These are phyloP conservation scores for Chromobotia macracanthus DNA, from an alignment of 2,797 vertebrate genomes.

Conservation along the genomic window DNA sequence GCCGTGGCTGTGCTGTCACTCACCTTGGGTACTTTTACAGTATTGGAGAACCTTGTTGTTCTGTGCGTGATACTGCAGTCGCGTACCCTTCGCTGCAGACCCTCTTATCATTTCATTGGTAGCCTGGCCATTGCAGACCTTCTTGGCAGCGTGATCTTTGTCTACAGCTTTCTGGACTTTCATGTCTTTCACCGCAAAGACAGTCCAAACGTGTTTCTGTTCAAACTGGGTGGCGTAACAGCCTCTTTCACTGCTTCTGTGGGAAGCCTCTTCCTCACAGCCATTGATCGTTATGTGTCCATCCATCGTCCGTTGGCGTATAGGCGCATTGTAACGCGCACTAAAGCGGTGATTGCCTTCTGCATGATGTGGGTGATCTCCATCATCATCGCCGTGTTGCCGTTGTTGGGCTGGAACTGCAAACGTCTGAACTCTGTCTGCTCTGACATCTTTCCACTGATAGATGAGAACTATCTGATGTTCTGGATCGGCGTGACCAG, in stretches of 20 bases:
- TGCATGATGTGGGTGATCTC: slow-evolving; percentile 99
- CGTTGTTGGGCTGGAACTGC: slow-evolving; percentile 99
- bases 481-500: slow-evolving; percentile 99
- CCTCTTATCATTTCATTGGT: slow-evolving; percentile 98
- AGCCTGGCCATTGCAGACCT: slow-evolving; percentile 97
- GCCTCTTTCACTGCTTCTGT: slow-evolving; percentile 98
- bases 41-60: slow-evolving; percentile 96
- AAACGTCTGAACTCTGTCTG: slow-evolving; percentile 92
- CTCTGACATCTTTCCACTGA: slow-evolving; percentile 98
- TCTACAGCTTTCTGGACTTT: slow-evolving; percentile 99
- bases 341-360: slow-evolving; percentile 97
- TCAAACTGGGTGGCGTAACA: slow-evolving; percentile 97
- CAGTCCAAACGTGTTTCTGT: slow-evolving; percentile 94
- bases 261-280: slow-evolving; percentile 98
- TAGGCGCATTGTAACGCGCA: slow-evolving; percentile 95
- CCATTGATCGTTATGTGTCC: slow-evolving; percentile 98
- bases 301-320: slow-evolving; percentile 97
- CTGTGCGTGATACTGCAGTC: slow-evolving; percentile 95
- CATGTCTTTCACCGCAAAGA: slow-evolving; percentile 98
- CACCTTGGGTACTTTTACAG: slow-evolving; percentile 96
- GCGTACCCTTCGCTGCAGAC: slow-evolving; percentile 92
- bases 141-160: slow-evolving; percentile 96
- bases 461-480: slow-evolving; percentile 94
- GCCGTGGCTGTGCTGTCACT: slow-evolving; percentile 93
- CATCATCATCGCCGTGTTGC: slow-evolving; percentile 93